These are phyloP conservation scores for Plusia festucae DNA, from an alignment of 2,888 invertebrate species.

Conservation along the genomic window DNA sequence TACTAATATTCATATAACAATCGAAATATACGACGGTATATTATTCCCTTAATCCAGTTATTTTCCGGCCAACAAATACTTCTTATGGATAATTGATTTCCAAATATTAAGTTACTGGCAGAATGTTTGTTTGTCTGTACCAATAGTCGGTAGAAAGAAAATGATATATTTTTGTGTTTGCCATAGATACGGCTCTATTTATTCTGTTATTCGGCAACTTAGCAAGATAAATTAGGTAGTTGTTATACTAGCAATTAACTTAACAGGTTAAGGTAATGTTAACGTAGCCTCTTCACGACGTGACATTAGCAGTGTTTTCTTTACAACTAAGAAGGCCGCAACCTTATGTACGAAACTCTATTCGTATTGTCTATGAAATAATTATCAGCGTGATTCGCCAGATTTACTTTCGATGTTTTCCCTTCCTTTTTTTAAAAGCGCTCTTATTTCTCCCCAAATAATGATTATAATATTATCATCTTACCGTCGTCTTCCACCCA, in stretches of 20 bases:
- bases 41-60: constrained; percentile 77
- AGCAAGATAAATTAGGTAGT: constrained; percentile 51
- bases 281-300: constrained; percentile 12
- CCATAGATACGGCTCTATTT: constrained; percentile 58
- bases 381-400: too few relatives aligned
- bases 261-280: constrained; percentile 27
- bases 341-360: background rate
- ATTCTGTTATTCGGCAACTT: constrained; percentile 53
- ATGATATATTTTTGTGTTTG: constrained; percentile 73
- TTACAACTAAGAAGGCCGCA: background rate
- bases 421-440: too few relatives aligned
- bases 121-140: constrained; percentile 68
- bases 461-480: too few relatives aligned
- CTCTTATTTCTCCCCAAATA: too few relatives aligned
- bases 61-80: constrained; percentile 77
- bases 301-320: background rate
- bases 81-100: constrained; percentile 84
- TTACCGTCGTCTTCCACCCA: too few relatives aligned
- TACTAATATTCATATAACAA: constrained; percentile 50
- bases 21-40: constrained; percentile 62
- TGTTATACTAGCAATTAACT: constrained; percentile 47
- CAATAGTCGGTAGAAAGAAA: constrained; percentile 65
- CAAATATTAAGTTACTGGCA: constrained; percentile 83
- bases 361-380: too few relatives aligned
- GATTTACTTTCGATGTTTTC: too few relatives aligned